Percentiles rank a stretch among this genome's conserved stretches.
phyloP scores from a whole-genome alignment of 2,888 invertebrate genomes.

The Venusia cambrica region DNA sequence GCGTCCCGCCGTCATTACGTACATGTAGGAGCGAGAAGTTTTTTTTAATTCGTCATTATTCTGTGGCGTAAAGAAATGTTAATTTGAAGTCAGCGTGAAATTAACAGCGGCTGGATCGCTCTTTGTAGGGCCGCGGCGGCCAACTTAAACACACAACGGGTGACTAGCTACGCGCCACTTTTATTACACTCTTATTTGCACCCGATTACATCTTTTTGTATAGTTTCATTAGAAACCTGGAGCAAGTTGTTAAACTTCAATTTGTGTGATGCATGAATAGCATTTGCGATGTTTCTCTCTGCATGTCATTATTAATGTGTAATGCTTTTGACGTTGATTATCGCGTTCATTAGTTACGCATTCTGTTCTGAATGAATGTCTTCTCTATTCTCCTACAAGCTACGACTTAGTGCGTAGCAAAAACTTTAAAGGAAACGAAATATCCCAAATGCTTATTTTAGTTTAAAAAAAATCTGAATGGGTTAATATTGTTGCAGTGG shows the following conservation, averaged over 20 bases:
- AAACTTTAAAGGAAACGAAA: too few species aligned
- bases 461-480: background rate
- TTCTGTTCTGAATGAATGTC: slow-evolving; percentile 15
- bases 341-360: slow-evolving; percentile 25
- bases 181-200: slow-evolving; percentile 77
- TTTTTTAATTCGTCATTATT: slow-evolving; percentile 81
- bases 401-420: too few species aligned
- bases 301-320: slow-evolving; percentile 34
- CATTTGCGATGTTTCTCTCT: slow-evolving; percentile 47
- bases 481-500: slow-evolving; percentile 82
- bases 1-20: slow-evolving; percentile 69
- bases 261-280: slow-evolving; percentile 58
- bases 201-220: slow-evolving; percentile 70
- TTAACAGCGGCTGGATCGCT: slow-evolving; percentile 76
- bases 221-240: slow-evolving; percentile 66
- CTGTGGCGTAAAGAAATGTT: slow-evolving; percentile 82
- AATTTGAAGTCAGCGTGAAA: slow-evolving; percentile 82
- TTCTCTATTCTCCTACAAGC: too few species aligned
- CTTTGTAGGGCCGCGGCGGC: slow-evolving; percentile 76
- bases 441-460: too few species aligned
- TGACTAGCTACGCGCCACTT: slow-evolving; percentile 70
- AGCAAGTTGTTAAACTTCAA: slow-evolving; percentile 70
- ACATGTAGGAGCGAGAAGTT: slow-evolving; percentile 75
- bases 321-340: slow-evolving; percentile 37
- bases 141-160: slow-evolving; percentile 79